Base-by-base conservation (phyloP, 1,140 invertebrate species). In the Andricus grossulariae region DNA sequence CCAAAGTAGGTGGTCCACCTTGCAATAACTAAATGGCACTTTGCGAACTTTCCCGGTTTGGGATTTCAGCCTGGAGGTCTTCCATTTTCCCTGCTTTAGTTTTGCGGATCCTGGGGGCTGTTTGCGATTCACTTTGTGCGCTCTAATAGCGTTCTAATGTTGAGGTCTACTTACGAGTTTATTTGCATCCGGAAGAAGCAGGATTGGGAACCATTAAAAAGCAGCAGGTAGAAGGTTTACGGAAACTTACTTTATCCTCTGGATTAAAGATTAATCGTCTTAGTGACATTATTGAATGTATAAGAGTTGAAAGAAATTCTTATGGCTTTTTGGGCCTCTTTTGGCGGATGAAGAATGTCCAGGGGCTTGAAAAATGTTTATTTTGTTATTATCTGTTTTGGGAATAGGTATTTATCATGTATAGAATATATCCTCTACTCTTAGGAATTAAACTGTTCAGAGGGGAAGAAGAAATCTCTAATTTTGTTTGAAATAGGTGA, bases 241-340 rank as follows among this genome's bases (percentile, higher is more conserved):
- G 15, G 32, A 66, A 66, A 66, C 21, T 39, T 45, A 66, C 21
- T 66, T 45, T 21, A 66, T 66, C 32, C 60, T 66, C 25, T 66
- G 60, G 60, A 66, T 66, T 66, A 66, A 32, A 66, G 60, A 66
- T 66, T 66, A 39, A 66, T 66, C 60, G 60, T 66, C 60, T 66
- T 66, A 66, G 10, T 66, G 60, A 66, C 60, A 66, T 66, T 66
- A 66, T 45, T 10, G 39, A 45, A 45, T 45, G 7, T 45, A 13
- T 66, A 32, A 32, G 13, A 8, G 25, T 66, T n/a, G 18, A 54
- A 66, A 66, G 13, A 32, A 66, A 66, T 25, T 66, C 15, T 15
- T 32, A 21, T 45, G 32, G 13, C 25, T 39, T 39, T 39, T 66
- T 66, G 21, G 25, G n/a, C 39, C 15, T 39, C 60, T n/a, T 21